Conservation (phyloP, 2,797 vertebrate genomes). For the Esox lucius region DNA sequence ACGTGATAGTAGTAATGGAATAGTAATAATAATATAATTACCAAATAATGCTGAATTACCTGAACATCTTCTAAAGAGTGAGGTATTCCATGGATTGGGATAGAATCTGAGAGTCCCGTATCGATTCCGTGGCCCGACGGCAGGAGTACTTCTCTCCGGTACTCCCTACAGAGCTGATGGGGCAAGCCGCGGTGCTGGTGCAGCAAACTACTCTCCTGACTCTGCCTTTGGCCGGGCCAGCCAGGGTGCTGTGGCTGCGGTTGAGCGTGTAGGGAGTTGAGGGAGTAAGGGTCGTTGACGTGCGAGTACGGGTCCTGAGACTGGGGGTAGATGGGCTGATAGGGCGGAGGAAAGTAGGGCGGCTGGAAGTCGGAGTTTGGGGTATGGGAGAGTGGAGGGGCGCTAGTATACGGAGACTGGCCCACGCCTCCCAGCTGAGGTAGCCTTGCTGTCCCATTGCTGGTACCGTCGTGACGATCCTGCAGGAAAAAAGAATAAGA, state of each 20-base stretch:
- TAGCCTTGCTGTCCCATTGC: conserved; percentile 95
- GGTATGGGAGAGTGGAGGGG: conserved; percentile 94
- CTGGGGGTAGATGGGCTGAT: conserved; percentile 97
- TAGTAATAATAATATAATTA: conserved; percentile 9
- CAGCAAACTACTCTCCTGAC: conserved; percentile 91
- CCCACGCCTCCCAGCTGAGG: conserved; percentile 96
- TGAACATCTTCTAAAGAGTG: conserved; percentile 97
- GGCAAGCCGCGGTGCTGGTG: conserved; percentile 94
- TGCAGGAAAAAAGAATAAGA: conserved; percentile 44
- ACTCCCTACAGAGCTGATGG: conserved; percentile 96
- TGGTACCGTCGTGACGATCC: conserved; percentile 96
- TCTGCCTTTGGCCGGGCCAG: conserved; percentile 95
- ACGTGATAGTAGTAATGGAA: conserved; percentile 13
- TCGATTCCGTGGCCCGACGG: conserved; percentile 93
- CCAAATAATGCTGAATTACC: conserved; percentile 72
- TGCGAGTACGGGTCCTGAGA: conserved; percentile 98
- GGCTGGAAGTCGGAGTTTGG: conserved; percentile 97
- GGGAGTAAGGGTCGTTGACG: conserved; percentile 98
- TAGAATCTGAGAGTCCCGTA: conserved; percentile 90
- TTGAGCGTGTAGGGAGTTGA: conserved; percentile 94
- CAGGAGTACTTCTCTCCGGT: conserved; percentile 93
- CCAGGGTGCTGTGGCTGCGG: conserved; percentile 94
- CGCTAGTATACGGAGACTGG: conserved; percentile 94
- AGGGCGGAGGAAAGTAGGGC: conserved; percentile 93
- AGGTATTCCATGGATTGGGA: conserved; percentile 95